Conservation (phyloP, 2,797 vertebrate species). For the Columba guinea region DNA sequence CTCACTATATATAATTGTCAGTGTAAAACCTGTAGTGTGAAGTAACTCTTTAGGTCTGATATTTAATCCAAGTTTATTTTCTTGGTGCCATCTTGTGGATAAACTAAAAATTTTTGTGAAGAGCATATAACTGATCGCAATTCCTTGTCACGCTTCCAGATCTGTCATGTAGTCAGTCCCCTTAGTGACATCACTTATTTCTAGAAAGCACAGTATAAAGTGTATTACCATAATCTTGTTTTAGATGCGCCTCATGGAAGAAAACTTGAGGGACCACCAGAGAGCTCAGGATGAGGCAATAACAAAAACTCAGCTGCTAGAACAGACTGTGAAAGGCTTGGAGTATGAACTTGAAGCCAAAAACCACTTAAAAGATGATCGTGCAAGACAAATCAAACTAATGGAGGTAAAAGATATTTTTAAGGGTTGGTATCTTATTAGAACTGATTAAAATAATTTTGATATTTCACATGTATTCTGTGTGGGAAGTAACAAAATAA, state of each 20-base stretch:
- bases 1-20: not conserved
- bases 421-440: not conserved
- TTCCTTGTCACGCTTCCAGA: not conserved
- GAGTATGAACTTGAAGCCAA: conserved; percentile 85
- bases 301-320: conserved; percentile 81
- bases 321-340: conserved; percentile 85
- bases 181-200: not conserved
- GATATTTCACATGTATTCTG: not conserved
- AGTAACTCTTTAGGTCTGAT: not conserved
- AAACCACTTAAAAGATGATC: conserved; percentile 84
- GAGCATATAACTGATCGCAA: not conserved
- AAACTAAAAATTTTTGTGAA: not conserved
- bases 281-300: conserved; percentile 86
- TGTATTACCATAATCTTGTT: not conserved
- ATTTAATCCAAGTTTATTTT: conserved; percentile 30
- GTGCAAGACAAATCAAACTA: conserved; percentile 85
- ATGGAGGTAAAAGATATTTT: conserved; percentile 84
- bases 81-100: conserved; percentile 72
- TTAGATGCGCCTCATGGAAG: conserved; percentile 85
- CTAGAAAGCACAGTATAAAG: not conserved
- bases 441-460: not conserved
- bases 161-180: not conserved
- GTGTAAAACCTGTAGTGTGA: not conserved
- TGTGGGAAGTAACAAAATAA: not conserved
- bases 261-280: conserved; percentile 84